Percentiles rank a stretch among this genome's conserved stretches.
phyloP scores from a whole-genome alignment of 2,113 vertebrate genomes.

The Corythaeola cristata region DNA sequence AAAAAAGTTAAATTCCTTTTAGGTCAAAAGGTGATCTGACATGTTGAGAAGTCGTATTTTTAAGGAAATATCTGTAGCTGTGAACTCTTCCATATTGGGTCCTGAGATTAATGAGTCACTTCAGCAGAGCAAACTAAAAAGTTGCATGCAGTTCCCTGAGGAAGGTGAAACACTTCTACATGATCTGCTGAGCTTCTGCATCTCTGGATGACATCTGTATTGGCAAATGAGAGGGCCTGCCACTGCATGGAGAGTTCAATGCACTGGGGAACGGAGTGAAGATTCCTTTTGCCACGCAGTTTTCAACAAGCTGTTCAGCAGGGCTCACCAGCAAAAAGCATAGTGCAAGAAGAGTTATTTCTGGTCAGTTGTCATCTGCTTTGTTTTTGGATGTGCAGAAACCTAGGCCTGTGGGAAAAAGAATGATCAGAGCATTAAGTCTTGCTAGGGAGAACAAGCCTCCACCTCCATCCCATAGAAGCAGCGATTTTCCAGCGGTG shows the following conservation, averaged over 20 bases:
- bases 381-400: constrained; percentile 72
- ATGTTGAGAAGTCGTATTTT: neutral
- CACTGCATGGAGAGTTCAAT: neutral
- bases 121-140: neutral
- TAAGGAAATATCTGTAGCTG: neutral
- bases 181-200: neutral
- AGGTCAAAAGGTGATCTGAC: neutral
- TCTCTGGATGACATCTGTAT: neutral
- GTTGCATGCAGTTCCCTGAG: neutral
- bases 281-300: neutral
- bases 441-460: neutral
- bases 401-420: constrained; percentile 64
- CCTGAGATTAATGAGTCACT: neutral
- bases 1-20: neutral
- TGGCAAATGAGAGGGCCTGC: neutral
- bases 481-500: neutral
- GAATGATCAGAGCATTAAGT: neutral
- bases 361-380: neutral
- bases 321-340: neutral
- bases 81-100: neutral
- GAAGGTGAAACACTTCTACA: neutral
- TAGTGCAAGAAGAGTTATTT: neutral
- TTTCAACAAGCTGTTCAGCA: neutral
- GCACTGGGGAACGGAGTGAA: neutral
- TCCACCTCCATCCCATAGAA: neutral